Conservation (phyloP, 2,113 vertebrate genomes). For the Pituophis catenifer region DNA sequence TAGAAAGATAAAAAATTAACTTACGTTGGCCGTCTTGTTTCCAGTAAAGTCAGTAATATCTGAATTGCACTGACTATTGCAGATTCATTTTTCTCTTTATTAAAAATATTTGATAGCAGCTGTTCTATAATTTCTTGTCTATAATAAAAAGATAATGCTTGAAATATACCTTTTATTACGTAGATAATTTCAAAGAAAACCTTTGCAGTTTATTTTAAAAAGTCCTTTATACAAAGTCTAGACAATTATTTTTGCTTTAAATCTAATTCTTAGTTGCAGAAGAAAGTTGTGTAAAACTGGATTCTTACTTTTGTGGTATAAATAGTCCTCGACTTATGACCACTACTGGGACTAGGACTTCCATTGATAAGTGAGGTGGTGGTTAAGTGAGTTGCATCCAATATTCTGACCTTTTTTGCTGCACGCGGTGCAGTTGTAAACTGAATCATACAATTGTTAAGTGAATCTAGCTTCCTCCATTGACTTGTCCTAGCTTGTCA, state of each 20-base stretch:
- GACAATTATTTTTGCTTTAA: background rate
- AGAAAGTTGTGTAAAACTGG: background rate
- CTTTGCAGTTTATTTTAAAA: background rate
- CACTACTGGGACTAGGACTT: background rate
- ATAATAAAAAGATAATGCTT: constrained; percentile 47
- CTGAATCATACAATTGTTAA: background rate
- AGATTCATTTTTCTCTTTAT: constrained; percentile 95
- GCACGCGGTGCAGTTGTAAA: background rate
- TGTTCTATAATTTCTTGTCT: constrained; percentile 97
- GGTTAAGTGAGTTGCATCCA: background rate
- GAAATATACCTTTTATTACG: background rate
- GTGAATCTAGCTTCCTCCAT: background rate
- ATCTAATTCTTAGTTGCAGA: background rate
- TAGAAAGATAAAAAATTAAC: constrained; percentile 38
- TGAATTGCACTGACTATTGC: constrained; percentile 98
- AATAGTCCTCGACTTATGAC: background rate
- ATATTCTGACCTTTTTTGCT: background rate
- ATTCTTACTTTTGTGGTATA: background rate
- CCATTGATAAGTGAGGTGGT: background rate
- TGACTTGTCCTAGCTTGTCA: background rate
- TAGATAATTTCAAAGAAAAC: background rate
- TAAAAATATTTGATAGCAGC: constrained; percentile 92
- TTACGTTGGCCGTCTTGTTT: constrained; percentile 95
- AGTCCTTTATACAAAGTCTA: background rate
- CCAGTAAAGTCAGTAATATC: constrained; percentile 92